Evolutionary conservation across 2,113 vertebrate species (phyloP).

Genomic region (Sylvietta virens): DNA sequence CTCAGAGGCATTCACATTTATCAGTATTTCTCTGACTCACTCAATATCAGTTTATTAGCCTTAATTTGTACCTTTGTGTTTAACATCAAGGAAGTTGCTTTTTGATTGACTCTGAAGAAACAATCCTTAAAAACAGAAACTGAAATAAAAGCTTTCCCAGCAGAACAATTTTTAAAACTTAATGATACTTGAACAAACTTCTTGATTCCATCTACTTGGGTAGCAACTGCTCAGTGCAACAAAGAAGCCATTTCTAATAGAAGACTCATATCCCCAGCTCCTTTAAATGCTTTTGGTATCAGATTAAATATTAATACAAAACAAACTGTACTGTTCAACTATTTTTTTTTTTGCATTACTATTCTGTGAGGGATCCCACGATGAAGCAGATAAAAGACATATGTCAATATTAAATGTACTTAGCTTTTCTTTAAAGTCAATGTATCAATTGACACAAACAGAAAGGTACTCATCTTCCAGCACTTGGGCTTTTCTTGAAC

Average conservation of each 20-base stretch:
- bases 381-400: neutral
- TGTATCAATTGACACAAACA: neutral
- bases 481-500: neutral
- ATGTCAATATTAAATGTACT: slow-evolving; percentile 18
- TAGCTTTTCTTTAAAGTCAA: slow-evolving; percentile 12
- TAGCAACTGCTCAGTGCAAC: slow-evolving; percentile 43
- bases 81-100: slow-evolving; percentile 24
- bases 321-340: slow-evolving; percentile 42
- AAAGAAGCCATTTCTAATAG: slow-evolving; percentile 43
- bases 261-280: slow-evolving; percentile 42
- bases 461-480: neutral
- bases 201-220: slow-evolving; percentile 38
- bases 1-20: neutral
- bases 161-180: slow-evolving; percentile 33
- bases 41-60: slow-evolving; percentile 37
- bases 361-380: slow-evolving; percentile 2
- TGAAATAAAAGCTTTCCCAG: slow-evolving; percentile 21
- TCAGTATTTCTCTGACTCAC: slow-evolving; percentile 4
- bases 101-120: slow-evolving; percentile 27
- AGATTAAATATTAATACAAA: slow-evolving; percentile 74
- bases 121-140: neutral
- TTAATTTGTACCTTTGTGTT: slow-evolving; percentile 30
- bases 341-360: neutral
- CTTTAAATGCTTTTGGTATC: slow-evolving; percentile 67
- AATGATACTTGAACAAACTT: slow-evolving; percentile 43